Conservation (phyloP, 2,888 invertebrate genomes). For the Dryobotodes eremita region DNA sequence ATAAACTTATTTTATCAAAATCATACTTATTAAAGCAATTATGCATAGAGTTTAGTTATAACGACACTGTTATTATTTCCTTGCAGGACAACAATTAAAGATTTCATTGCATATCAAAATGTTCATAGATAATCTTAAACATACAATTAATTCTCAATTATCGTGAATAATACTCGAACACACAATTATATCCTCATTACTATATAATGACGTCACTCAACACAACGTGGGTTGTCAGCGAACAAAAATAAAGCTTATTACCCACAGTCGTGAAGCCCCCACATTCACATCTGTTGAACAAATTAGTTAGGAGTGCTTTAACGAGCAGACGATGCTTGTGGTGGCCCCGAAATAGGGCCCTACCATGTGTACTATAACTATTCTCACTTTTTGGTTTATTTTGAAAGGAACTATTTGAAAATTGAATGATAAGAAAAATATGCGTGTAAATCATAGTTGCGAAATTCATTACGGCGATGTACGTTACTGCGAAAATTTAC, state of each 20-base stretch:
- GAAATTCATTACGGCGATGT: too few relatives aligned
- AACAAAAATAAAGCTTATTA: slow-evolving; percentile 56
- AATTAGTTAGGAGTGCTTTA: slow-evolving; percentile 52
- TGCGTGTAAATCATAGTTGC: too few relatives aligned
- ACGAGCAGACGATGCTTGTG: slow-evolving; percentile 46
- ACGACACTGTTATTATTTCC: neutral
- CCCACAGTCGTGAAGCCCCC: slow-evolving; percentile 33
- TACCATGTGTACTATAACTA: slow-evolving; percentile 30
- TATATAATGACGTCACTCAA: slow-evolving; percentile 33
- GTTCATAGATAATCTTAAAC: neutral
- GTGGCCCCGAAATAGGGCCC: slow-evolving; percentile 21
- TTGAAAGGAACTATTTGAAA: neutral
- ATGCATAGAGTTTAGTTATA: neutral
- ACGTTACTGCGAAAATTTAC: too few relatives aligned
- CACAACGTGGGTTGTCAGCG: neutral
- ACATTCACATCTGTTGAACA: slow-evolving; percentile 52
- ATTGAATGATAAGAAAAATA: neutral
- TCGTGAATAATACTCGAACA: slow-evolving; percentile 7
- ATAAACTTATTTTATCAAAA: neutral
- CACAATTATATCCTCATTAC: slow-evolving; percentile 37
- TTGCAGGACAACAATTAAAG: neutral
- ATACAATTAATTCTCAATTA: neutral
- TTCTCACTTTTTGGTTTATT: neutral
- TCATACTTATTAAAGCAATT: neutral
- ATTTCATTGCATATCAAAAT: neutral